Evolutionary conservation across 2,888 invertebrate genomes (phyloP), one percentile per base, ranked within the genome.

Genomic region (Quadriops clusia): DNA sequence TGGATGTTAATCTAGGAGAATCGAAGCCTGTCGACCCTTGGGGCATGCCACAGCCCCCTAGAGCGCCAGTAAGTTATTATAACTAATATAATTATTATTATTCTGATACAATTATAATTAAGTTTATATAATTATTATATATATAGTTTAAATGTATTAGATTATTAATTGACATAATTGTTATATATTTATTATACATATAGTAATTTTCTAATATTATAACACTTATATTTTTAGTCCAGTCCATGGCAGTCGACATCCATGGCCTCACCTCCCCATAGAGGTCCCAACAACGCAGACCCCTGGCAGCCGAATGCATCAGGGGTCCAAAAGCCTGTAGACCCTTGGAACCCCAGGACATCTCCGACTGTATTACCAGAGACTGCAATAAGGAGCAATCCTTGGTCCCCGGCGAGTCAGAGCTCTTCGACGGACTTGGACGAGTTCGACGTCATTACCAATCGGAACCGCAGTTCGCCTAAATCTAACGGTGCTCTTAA

Each of bases 381-480:
- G 26, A 40, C 44, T n/a, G 40, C 42, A n/a, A 42, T 42, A 8
- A 55, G 54, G 24, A 44, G 46, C 25, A 70, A 70, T 49, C 70
- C 70, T 4, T 70, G 70, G 70, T 64, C 68, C 15, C 64, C 64
- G 1, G 45, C 51, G 14, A 60, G 58, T 38, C 59, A 54, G 37
- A 44, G 50, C 40, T 55, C 77, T 3, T 65, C 72, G 2, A 72
- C 75, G 4, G 85, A 85, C 58, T 67, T 87, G 55, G 86, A 87
- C 58, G 87, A 89, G 56, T 89, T 89, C 61, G 87, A 87, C 60
- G 72, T 81, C 39, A 76, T 89, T 42, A 81, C 82, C 36, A 85
- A 85, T 64, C 72, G 87, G 36, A 75, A 73, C 51, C 43, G 48
- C 17, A 33, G 40, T 15, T 54, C 54, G 11, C 53, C 53, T 2